These are phyloP conservation scores for Cheilinus undulatus DNA, from an alignment of 2,113 vertebrate genomes.

Conservation along the genomic window DNA sequence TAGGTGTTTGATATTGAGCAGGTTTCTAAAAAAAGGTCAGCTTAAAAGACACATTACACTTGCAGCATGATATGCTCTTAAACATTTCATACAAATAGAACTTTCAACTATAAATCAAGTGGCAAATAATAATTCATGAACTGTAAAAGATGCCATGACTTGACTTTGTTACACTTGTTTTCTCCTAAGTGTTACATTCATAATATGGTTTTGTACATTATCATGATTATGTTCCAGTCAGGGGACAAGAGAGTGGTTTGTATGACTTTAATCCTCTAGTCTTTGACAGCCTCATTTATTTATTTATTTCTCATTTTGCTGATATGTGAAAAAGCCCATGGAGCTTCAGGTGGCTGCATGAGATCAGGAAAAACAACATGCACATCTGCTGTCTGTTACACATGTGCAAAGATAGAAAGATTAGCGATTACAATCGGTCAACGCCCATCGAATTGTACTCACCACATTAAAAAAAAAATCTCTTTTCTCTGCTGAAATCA, in stretches of 20 bases:
- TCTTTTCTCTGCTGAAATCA: neutral
- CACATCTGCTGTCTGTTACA: constrained; percentile 1
- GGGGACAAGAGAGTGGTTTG: neutral
- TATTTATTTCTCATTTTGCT: constrained; percentile 3
- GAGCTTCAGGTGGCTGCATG: constrained; percentile 20
- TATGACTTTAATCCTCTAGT: neutral
- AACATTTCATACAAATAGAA: neutral
- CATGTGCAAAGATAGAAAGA: neutral
- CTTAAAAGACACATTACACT: no score
- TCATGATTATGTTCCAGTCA: neutral
- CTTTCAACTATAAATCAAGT: no score
- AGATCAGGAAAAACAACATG: constrained; percentile 17
- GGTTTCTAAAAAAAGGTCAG: neutral
- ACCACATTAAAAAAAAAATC: no score
- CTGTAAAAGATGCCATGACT: neutral
- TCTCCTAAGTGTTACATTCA: neutral
- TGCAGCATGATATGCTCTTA: no score
- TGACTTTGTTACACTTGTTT: neutral
- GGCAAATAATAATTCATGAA: no score
- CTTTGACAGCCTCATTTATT: constrained; percentile 5
- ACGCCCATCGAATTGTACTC: no score
- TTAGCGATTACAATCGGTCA: neutral
- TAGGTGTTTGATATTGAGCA: neutral
- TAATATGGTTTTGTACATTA: neutral
- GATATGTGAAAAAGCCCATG: neutral